Conservation (phyloP, 1,140 invertebrate genomes). For the Pachypeltis micranthus region DNA sequence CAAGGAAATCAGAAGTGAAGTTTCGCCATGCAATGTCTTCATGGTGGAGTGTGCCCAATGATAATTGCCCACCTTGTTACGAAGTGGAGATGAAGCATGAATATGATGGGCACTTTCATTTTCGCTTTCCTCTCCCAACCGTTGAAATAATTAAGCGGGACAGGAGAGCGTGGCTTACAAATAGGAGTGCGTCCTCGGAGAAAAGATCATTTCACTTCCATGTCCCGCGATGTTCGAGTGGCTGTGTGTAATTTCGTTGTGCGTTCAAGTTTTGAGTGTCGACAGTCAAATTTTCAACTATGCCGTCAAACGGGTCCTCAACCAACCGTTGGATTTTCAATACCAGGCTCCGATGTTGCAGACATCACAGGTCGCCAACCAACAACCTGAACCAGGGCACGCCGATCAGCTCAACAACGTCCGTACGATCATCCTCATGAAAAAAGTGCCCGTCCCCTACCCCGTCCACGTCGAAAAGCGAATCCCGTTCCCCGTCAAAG, state of each 20-base stretch:
- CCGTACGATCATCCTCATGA: slow-evolving; percentile 16
- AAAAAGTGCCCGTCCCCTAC: slow-evolving; percentile 20
- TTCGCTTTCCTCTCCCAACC: slow-evolving; percentile 8
- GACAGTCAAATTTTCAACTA: background rate
- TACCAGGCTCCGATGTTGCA: too few relatives aligned
- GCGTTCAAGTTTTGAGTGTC: background rate
- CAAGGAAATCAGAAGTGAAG: background rate
- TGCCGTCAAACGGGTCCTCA: background rate
- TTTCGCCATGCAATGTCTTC: background rate
- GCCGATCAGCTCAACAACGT: slow-evolving; percentile 2
- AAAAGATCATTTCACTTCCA: background rate
- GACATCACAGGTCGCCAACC: too few relatives aligned
- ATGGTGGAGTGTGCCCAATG: background rate
- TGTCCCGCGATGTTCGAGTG: slow-evolving; percentile 12
- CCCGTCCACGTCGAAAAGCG: slow-evolving; percentile 17
- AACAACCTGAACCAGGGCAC: background rate
- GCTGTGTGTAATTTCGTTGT: background rate
- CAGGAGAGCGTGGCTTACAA: slow-evolving; percentile 14
- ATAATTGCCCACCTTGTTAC: slow-evolving; percentile 4
- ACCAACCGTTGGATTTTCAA: too few relatives aligned
- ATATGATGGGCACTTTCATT: slow-evolving; percentile 3
- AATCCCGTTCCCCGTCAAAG: slow-evolving; percentile 16
- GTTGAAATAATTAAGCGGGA: slow-evolving; percentile 1
- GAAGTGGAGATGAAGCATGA: slow-evolving; percentile 11
- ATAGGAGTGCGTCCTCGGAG: slow-evolving; percentile 1